Evolutionary conservation across 1,140 invertebrate genomes (phyloP).

Genomic region (Zophobas morio): DNA sequence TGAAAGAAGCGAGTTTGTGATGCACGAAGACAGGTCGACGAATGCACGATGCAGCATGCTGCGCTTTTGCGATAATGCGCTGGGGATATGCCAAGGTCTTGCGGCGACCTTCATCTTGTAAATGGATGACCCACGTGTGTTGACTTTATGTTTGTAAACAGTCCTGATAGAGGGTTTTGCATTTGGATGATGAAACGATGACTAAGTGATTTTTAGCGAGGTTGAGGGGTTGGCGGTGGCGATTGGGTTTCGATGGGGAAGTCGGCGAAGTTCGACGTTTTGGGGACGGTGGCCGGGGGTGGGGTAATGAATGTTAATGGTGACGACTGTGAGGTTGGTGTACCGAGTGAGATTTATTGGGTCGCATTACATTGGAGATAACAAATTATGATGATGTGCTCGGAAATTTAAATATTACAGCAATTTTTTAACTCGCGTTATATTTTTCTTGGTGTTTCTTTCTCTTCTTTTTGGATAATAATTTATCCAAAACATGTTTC

Average conservation of each 20-base stretch:
- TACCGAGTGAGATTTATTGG: no score
- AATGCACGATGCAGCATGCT: background rate
- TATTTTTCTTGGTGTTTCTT: no score
- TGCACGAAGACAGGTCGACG: background rate
- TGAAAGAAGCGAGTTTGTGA: slow-evolving; percentile 1
- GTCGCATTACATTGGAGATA: no score
- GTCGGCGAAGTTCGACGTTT: background rate
- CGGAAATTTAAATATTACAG: no score
- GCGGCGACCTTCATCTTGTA: slow-evolving; percentile 34
- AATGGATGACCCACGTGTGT: slow-evolving; percentile 46
- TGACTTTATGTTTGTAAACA: slow-evolving; percentile 25
- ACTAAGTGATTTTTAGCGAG: background rate
- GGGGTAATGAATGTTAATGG: no score
- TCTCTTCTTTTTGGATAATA: no score
- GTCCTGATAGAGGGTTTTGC: background rate
- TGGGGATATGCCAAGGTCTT: slow-evolving; percentile 5
- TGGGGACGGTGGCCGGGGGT: no score
- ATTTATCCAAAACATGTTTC: no score
- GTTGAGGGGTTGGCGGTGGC: background rate
- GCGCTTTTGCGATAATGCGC: background rate
- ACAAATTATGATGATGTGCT: no score
- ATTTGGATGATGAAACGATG: background rate
- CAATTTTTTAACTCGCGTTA: no score
- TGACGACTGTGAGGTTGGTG: no score
- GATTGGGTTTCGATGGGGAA: background rate